Evolutionary conservation across 2,797 vertebrate genomes (phyloP), one percentile per base, ranked within the genome.

Genomic region (Scomberomorus guttatus): DNA sequence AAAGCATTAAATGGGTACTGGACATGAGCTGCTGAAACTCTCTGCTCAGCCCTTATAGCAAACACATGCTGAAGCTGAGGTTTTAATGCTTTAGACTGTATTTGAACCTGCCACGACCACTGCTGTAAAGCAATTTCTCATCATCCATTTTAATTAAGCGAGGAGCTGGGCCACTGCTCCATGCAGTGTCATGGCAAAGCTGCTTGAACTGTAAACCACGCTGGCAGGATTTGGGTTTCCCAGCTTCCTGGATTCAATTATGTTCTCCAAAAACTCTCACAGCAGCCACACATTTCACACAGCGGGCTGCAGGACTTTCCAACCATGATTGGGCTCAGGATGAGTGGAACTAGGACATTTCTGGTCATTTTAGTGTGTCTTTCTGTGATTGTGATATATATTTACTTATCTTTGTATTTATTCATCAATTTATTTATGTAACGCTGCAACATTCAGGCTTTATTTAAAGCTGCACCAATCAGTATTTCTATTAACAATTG

Each of bases 201-300:
- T 25, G 63, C 77, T 75, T 77, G 70, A 76, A 79, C 84, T 85
- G 79, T 77, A 81, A 87, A 83, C 82, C 75, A 39, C 39, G n/a
- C 81, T 77, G 78, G 77, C 74, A 70, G 77, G 70, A 84, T 82
- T 87, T 82, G 51, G 71, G 61, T 84, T 87, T 74, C 72, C 76
- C 39, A 20, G 61, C 69, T 79, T 89, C 76, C 87, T 86, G 80
- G 83, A 79, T 86, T 91, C 76, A 87, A 82, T 90, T 90, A 86
- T 59, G 62, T 65, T 80, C 56, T 73, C 68, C 42, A 64, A 61
- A 82, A 82, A 20, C 66, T 67, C 59, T 80, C 64, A 27, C 39
- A 77, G 75, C 70, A 81, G 75, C 69, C 42, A 22, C 58, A 63
- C 50, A 52, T 42, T 34, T 58, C 52, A 55, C 13, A 57, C 48